phyloP scores from a whole-genome alignment of 2,888 invertebrate species.

The Drosophila meridionalis region DNA sequence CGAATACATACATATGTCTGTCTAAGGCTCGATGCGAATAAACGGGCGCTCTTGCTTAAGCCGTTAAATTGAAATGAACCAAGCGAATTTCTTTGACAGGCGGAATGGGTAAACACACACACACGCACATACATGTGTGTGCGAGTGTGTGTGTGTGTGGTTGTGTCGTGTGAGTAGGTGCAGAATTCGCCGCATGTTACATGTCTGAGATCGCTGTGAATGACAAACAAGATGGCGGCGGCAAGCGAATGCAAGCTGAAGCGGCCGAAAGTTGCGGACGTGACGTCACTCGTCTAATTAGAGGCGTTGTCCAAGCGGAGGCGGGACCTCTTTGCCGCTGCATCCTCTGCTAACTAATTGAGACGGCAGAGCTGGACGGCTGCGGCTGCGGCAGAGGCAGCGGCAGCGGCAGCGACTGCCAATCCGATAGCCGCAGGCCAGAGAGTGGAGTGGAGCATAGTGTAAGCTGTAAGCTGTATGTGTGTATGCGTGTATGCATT shows the following conservation, averaged over 20 bases:
- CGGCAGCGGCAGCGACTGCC: not conserved
- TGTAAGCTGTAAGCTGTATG: not conserved
- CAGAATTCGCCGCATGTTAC: not conserved
- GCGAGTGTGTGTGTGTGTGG: not conserved
- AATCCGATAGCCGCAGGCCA: conserved; percentile 2
- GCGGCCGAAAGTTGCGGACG: not conserved
- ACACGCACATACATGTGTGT: not conserved
- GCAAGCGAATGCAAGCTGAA: no score
- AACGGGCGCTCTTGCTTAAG: conserved; percentile 2
- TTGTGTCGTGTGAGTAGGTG: not conserved
- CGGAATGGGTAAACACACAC: not conserved
- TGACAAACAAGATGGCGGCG: not conserved
- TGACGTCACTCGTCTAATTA: conserved; percentile 40
- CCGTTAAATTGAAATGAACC: not conserved
- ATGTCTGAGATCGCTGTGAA: not conserved
- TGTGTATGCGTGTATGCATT: not conserved
- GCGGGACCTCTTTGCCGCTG: conserved; percentile 28
- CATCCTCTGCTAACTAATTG: conserved; percentile 30
- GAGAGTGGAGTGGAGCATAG: not conserved
- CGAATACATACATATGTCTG: no score
- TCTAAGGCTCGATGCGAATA: not conserved
- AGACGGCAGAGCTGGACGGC: not conserved
- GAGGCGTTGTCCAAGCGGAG: not conserved
- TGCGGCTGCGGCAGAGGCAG: no score
- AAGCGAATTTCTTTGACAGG: not conserved